Evolutionary conservation across 2,113 vertebrate species (phyloP), one percentile per base, ranked within the genome.

Genomic region (Cairina moschata): DNA sequence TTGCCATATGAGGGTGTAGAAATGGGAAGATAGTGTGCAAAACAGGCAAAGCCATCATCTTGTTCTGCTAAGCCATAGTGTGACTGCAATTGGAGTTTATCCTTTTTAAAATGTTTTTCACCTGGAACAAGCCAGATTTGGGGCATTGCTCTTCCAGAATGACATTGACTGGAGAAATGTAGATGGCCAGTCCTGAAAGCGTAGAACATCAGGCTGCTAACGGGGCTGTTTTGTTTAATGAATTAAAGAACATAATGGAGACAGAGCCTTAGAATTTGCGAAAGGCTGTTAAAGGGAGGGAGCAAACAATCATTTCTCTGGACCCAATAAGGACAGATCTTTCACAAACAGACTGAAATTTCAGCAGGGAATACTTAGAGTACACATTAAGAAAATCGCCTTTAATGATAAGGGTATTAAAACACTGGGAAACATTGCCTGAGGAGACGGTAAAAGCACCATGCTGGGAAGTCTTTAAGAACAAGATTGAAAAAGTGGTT

Each of bases 391-490:
- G 36, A 90, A 65, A 94, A 85, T 36, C 13, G 40, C 82, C 13
- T 80, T 44, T 40, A 91, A 42, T 48, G 65, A 59, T 92, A 93
- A 63, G 38, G 48, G 69, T 59, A 95, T 74, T 71, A 77, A 93
- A 95, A 95, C 77, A 78, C 26, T 58, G 34, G 32, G 62, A 89
- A 86, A 86, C 74, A 91, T 88, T 91, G 83, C 91, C 91, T 68
- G 73, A 93, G 88, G 92, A 81, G 80, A 59, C 25, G 25, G 86
- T 56, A 86, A 86, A 93, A 93, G 94, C 86, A 93, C 73, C 88
- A 81, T 13, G 50, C 46, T 38, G 94, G 17, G 68, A 96, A 88
- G 67, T 12, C 40, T 96, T 63, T 60, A 77, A 76, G 79, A 86
- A 86, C 8, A 59, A 86, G 72, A 91, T 11, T 94, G 65, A 83